These are phyloP conservation scores for Mormyrus hasselquistii DNA, from an alignment of 2,797 vertebrate species.

Conservation along the genomic window DNA sequence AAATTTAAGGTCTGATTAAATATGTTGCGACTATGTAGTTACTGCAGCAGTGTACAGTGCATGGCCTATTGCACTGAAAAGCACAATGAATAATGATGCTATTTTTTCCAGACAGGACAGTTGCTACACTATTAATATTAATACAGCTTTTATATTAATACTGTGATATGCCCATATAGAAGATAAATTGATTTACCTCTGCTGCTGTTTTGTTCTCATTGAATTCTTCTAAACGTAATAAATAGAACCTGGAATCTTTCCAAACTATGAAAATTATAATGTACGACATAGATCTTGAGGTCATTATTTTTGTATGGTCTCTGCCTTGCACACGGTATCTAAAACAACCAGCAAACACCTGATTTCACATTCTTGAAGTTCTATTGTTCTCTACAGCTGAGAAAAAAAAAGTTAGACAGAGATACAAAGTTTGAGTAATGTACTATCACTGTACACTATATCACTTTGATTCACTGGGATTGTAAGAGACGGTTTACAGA, in stretches of 20 bases:
- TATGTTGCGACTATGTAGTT: background rate
- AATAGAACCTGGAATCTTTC: conserved; percentile 10
- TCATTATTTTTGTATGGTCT: background rate
- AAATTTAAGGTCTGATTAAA: conserved; percentile 2
- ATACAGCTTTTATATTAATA: conserved; percentile 13
- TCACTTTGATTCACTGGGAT: background rate
- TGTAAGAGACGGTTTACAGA: background rate
- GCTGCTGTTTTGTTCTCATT: conserved; percentile 12
- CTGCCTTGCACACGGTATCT: background rate
- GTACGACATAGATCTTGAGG: background rate
- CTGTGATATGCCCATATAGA: background rate
- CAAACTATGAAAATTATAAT: conserved; percentile 16
- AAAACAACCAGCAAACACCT: background rate
- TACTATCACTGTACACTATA: background rate
- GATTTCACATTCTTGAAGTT: background rate
- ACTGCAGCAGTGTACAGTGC: background rate
- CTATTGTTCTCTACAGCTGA: background rate
- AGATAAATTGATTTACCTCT: conserved; percentile 17
- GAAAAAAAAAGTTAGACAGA: background rate
- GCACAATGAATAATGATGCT: background rate
- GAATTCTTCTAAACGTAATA: conserved; percentile 8
- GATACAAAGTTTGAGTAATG: background rate
- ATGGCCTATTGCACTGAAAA: background rate
- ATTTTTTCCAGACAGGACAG: conserved; percentile 12
- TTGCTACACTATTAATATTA: conserved; percentile 16